A percentile compares a stretch with the other conserved stretches of the same genome.
These are phyloP conservation scores for Noturus placidus DNA, from an alignment of 2,113 vertebrate species.

Conservation along the genomic window DNA sequence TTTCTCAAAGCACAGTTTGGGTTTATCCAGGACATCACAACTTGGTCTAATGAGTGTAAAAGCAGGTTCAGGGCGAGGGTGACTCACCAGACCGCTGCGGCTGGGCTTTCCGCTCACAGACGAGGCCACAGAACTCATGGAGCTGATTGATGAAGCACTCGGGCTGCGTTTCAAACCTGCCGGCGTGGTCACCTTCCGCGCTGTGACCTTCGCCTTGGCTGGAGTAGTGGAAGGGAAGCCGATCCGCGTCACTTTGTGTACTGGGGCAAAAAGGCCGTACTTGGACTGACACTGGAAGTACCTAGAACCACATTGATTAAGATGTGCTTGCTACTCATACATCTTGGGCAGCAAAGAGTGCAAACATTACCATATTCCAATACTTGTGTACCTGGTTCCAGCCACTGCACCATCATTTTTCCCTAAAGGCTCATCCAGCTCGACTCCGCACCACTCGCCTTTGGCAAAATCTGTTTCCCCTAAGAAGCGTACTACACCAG, in stretches of 20 bases:
- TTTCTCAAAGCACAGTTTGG: neutral
- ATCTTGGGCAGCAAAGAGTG: neutral
- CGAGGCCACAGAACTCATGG: constrained; percentile 93
- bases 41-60: neutral
- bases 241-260: constrained; percentile 96
- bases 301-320: constrained; percentile 62
- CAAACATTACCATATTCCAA: neutral
- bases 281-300: constrained; percentile 98
- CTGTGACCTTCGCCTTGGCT: constrained; percentile 88
- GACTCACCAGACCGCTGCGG: constrained; percentile 90
- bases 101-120: constrained; percentile 96
- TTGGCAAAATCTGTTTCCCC: constrained; percentile 98
- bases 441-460: constrained; percentile 98
- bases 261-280: constrained; percentile 96
- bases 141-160: constrained; percentile 93
- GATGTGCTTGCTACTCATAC: neutral
- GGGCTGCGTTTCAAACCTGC: constrained; percentile 88
- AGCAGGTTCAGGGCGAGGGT: neutral
- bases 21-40: neutral
- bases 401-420: constrained; percentile 98
- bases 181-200: constrained; percentile 81
- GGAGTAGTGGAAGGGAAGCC: constrained; percentile 96
- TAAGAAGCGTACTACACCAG: constrained; percentile 93
- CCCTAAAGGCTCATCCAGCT: constrained; percentile 93
- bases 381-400: constrained; percentile 84